A percentile compares a stretch with the other conserved stretches of the same genome.
These are phyloP conservation scores for Chrysopilus asiliformis DNA, from an alignment of 2,888 invertebrate genomes.

Conservation along the genomic window DNA sequence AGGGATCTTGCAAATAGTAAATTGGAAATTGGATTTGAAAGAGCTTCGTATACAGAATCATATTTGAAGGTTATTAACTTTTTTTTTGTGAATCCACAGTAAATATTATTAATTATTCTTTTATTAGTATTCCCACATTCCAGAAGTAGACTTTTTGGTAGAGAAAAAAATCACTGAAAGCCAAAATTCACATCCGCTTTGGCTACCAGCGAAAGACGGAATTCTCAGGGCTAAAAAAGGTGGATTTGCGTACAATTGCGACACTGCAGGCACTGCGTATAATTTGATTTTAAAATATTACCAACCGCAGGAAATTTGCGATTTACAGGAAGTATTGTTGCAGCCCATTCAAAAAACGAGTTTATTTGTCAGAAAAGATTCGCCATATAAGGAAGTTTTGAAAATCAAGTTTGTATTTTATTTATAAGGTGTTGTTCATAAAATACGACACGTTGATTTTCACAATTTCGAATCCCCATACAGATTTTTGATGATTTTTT, in stretches of 20 bases:
- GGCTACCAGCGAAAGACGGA: conserved; percentile 22
- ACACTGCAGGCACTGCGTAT: conserved; percentile 24
- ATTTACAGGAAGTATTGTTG: conserved; percentile 28
- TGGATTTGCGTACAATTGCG: conserved; percentile 28
- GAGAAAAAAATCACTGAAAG: conserved; percentile 10
- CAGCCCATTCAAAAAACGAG: conserved; percentile 22
- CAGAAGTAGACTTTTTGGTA: conserved; percentile 19
- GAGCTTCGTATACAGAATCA: conserved; percentile 28
- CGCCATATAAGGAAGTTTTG: conserved; percentile 26
- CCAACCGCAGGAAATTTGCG: conserved; percentile 30
- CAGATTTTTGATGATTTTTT: too few species aligned
- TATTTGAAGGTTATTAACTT: too few species aligned
- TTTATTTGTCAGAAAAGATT: conserved; percentile 21
- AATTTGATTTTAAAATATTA: conserved; percentile 24
- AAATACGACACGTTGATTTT: too few species aligned
- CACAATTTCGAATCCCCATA: too few species aligned
- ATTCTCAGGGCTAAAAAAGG: conserved; percentile 21
- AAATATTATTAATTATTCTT: background rate
- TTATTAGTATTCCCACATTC: conserved; percentile 18
- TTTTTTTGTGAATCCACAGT: too few species aligned
- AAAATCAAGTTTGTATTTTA: conserved; percentile 18
- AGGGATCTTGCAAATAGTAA: conserved; percentile 41
- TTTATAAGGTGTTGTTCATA: background rate
- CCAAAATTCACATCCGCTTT: conserved; percentile 15
- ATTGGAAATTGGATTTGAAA: conserved; percentile 41